Base-by-base conservation (phyloP, 1,140 invertebrate genomes). In the Calephelis nemesis region DNA sequence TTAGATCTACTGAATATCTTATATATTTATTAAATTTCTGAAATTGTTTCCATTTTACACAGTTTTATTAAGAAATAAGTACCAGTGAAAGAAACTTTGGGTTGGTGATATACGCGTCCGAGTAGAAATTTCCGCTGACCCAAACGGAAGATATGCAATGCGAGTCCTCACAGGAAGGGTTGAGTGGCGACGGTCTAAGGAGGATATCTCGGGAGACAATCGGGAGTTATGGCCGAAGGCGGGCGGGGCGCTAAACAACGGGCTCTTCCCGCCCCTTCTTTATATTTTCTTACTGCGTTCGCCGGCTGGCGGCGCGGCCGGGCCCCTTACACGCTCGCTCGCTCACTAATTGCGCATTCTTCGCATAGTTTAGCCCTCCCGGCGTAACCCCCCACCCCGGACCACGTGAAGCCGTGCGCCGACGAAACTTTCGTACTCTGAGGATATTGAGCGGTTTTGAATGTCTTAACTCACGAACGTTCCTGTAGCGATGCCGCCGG, bases 301-400 rank as follows among this genome's bases (percentile, higher is more conserved):
- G 87, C 88, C 89, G 88, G 79, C 85, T 86, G 81, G 87, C 83
- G 81, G 82, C 88, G 82, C 86, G 87, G 83, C 87, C 84, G 88
- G 90, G 85, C 88, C 84, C 87, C 87, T 83, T 84, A 85, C 80
- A 87, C 88, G 83, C 87, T 92, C 93, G 93, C 92, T 94, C 94
- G 94, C 93, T 95, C 95, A 95, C 95, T 96, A 96, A 96, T 96
- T 96, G 95, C 95, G 95, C 95, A 96, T 96, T 96, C 95, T 96
- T 96, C 95, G 95, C 95, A 96, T 96, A 96, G 95, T 96, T 96
- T 95, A 95, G 93, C 93, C 93, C 93, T 93, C 92, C 89, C 88
- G 84, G 82, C 84, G 82, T 77, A 85, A 84, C 83, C 83, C 81
- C 82, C 83, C 75, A 77, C 85, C 85, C 87, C 85, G 82, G 87